These are phyloP conservation scores for Oceanodroma leucorhoa DNA, from an alignment of 2,797 vertebrate species.

Conservation along the genomic window DNA sequence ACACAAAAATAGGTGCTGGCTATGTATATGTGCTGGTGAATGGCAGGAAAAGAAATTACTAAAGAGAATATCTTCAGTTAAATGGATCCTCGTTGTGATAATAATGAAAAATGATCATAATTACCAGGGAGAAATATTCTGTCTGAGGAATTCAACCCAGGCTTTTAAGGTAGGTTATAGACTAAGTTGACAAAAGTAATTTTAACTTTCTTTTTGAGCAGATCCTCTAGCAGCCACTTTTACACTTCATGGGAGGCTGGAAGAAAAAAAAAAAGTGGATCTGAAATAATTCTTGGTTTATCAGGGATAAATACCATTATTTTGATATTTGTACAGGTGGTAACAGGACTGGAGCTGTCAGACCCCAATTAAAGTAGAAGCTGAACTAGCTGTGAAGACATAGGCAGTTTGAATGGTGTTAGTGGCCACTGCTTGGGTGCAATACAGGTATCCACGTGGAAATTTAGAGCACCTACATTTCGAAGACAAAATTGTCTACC, in stretches of 20 bases:
- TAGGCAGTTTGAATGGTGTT: background rate
- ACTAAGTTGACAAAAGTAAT: background rate
- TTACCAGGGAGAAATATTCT: background rate
- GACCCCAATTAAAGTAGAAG: background rate
- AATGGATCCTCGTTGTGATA: background rate
- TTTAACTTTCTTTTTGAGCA: background rate
- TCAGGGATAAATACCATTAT: background rate
- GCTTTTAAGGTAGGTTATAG: background rate
- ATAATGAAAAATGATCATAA: conserved; percentile 7
- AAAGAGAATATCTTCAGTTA: background rate
- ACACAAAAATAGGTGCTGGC: background rate
- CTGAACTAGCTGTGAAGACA: background rate
- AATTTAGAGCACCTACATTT: background rate
- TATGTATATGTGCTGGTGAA: background rate
- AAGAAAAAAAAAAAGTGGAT: background rate
- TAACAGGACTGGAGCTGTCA: background rate
- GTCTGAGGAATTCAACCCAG: background rate
- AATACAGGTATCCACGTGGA: background rate
- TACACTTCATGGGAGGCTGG: background rate
- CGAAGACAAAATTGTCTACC: background rate
- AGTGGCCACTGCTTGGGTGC: background rate
- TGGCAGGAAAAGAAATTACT: background rate
- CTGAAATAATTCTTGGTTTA: background rate
- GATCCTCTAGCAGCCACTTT: background rate
- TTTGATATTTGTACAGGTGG: background rate